These are phyloP conservation scores for Agrotis segetum DNA, from an alignment of 2,888 invertebrate genomes.

Conservation along the genomic window DNA sequence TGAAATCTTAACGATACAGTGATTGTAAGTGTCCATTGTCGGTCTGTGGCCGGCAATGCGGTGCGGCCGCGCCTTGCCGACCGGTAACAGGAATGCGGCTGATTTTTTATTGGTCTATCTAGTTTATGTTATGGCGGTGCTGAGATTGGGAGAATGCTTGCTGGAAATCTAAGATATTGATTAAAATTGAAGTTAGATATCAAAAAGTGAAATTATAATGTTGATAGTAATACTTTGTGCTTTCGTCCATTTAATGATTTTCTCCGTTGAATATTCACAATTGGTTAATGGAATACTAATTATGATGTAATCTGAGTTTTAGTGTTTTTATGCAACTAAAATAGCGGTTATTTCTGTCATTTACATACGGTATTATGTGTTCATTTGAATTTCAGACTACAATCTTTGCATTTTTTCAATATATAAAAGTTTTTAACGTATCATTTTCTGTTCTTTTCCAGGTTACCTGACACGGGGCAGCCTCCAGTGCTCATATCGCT, in stretches of 20 bases:
- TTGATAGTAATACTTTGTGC: not conserved
- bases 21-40: slow-evolving; percentile 34
- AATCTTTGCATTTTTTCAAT: not conserved
- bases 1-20: slow-evolving; percentile 50
- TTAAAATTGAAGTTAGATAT: not conserved
- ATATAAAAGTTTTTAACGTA: slow-evolving; percentile 3
- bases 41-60: slow-evolving; percentile 16
- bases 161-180: not conserved
- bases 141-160: slow-evolving; percentile 30
- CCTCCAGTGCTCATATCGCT: slow-evolving; percentile 91
- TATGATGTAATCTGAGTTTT: slow-evolving; percentile 18
- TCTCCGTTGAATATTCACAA: slow-evolving; percentile 33
- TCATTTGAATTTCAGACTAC: not conserved
- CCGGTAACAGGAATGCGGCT: slow-evolving; percentile 41
- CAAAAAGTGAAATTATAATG: not conserved
- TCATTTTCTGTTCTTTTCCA: slow-evolving; percentile 78
- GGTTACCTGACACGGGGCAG: slow-evolving; percentile 92
- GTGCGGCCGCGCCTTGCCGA: slow-evolving; percentile 35
- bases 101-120: slow-evolving; percentile 44
- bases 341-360: slow-evolving; percentile 1
- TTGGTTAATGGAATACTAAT: slow-evolving; percentile 11
- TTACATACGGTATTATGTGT: not conserved
- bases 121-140: slow-evolving; percentile 39
- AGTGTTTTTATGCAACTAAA: slow-evolving; percentile 20
- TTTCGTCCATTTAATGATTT: not conserved